These are phyloP conservation scores for Luffia ferchaultella DNA, from an alignment of 2,888 invertebrate species.

Conservation along the genomic window DNA sequence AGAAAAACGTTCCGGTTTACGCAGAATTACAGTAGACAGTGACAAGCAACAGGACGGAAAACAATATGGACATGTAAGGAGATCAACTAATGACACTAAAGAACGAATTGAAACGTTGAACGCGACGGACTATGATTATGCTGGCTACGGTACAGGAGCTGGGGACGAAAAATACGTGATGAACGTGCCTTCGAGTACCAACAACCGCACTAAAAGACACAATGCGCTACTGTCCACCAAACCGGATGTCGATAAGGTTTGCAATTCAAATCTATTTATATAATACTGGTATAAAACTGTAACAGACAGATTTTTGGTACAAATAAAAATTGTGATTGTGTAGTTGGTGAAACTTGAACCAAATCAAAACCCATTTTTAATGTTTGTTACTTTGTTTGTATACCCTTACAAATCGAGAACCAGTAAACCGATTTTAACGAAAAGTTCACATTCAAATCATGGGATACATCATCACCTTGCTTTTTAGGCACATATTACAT, in stretches of 20 bases:
- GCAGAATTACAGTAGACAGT: conserved; percentile 28
- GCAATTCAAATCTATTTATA: too few species aligned
- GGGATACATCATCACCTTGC: too few species aligned
- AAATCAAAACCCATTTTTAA: too few species aligned
- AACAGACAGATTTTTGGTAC: too few species aligned
- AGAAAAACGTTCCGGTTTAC: conserved; percentile 21
- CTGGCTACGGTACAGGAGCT: conserved; percentile 24
- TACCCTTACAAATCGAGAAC: too few species aligned
- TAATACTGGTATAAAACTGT: too few species aligned
- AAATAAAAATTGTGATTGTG: too few species aligned
- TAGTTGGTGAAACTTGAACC: too few species aligned
- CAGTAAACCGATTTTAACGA: too few species aligned
- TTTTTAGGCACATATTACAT: too few species aligned
- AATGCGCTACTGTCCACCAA: background rate
- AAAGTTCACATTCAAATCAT: too few species aligned
- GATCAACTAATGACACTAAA: conserved; percentile 27
- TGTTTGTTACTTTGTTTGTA: too few species aligned
- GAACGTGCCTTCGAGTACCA: conserved; percentile 19
- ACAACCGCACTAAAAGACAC: background rate
- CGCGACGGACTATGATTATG: conserved; percentile 32
- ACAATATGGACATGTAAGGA: conserved; percentile 33
- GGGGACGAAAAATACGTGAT: conserved; percentile 27
- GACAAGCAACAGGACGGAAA: conserved; percentile 25
- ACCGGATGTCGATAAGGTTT: conserved; percentile 14
- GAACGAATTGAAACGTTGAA: conserved; percentile 34